Evolutionary conservation across 1,140 invertebrate species (phyloP).

Genomic region (Zaprionus taronus): DNA sequence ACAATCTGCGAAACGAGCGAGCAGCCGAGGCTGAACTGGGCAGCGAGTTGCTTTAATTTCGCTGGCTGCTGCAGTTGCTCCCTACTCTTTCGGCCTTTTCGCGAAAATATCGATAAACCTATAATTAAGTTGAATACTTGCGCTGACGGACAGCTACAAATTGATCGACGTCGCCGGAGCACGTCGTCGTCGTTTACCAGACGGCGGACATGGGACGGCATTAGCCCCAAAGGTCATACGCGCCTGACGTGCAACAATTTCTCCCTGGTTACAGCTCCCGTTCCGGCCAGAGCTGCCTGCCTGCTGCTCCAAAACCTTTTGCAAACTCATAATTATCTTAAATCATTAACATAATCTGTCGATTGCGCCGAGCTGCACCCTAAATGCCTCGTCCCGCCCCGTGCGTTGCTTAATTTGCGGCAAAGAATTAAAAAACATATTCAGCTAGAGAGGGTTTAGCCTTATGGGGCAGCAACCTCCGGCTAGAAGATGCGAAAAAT

Average conservation of each 20-base stretch:
- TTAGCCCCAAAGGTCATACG: slow-evolving; percentile 66
- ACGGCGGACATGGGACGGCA: slow-evolving; percentile 13
- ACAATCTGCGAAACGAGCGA: slow-evolving; percentile 68
- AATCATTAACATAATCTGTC: slow-evolving; percentile 76
- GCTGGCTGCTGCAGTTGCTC: slow-evolving; percentile 17
- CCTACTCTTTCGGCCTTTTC: slow-evolving; percentile 31
- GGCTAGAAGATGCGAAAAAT: slow-evolving; percentile 17
- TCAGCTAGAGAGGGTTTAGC: neutral
- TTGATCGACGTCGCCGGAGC: slow-evolving; percentile 65
- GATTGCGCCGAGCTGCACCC: slow-evolving; percentile 53
- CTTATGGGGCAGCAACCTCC: neutral
- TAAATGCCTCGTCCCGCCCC: slow-evolving; percentile 25
- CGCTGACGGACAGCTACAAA: slow-evolving; percentile 74
- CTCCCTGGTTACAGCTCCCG: slow-evolving; percentile 65
- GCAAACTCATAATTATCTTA: slow-evolving; percentile 69
- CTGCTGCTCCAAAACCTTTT: slow-evolving; percentile 17
- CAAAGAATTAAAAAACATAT: slow-evolving; percentile 13
- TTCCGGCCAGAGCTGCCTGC: slow-evolving; percentile 12
- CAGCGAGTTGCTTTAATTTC: slow-evolving; percentile 56
- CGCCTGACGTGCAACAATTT: slow-evolving; percentile 54
- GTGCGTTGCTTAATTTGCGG: slow-evolving; percentile 34
- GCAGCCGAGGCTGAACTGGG: neutral
- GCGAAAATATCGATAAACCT: slow-evolving; percentile 64
- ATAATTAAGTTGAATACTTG: slow-evolving; percentile 78
- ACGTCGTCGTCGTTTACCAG: slow-evolving; percentile 29